These are phyloP conservation scores for Anisognathus igniventris DNA, from an alignment of 2,797 vertebrate species.

Conservation along the genomic window DNA sequence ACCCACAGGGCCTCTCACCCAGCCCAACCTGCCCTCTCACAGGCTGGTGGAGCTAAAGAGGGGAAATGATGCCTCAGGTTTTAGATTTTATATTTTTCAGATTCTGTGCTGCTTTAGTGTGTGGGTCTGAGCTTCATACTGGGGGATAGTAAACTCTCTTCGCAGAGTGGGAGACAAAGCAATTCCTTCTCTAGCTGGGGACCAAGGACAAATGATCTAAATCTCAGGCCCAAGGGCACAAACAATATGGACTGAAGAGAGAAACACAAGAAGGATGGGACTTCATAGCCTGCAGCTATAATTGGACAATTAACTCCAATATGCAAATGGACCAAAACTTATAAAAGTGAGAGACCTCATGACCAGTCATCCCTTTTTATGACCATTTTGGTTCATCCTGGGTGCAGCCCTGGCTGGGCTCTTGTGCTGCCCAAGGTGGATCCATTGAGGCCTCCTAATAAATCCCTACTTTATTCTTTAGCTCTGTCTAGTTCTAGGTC, in stretches of 20 bases:
- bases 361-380: background rate
- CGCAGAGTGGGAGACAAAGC: background rate
- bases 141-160: rapidly evolving
- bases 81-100: background rate
- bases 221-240: background rate
- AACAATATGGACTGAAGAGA: rapidly evolving
- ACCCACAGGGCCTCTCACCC: background rate
- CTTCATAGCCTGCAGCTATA: background rate
- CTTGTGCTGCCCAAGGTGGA: background rate
- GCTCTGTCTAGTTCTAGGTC: background rate
- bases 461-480: background rate
- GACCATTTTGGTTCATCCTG: background rate
- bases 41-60: background rate
- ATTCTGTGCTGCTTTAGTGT: background rate
- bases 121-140: background rate
- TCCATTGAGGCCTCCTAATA: background rate
- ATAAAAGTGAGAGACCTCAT: rapidly evolving
- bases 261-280: background rate
- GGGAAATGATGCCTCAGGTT: background rate
- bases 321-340: background rate
- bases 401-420: background rate
- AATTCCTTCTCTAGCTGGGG: background rate
- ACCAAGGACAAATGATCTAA: background rate
- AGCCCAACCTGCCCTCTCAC: background rate
- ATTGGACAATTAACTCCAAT: background rate